Evolutionary conservation across 2,797 vertebrate genomes (phyloP).

Genomic region (Siniperca obscura): DNA sequence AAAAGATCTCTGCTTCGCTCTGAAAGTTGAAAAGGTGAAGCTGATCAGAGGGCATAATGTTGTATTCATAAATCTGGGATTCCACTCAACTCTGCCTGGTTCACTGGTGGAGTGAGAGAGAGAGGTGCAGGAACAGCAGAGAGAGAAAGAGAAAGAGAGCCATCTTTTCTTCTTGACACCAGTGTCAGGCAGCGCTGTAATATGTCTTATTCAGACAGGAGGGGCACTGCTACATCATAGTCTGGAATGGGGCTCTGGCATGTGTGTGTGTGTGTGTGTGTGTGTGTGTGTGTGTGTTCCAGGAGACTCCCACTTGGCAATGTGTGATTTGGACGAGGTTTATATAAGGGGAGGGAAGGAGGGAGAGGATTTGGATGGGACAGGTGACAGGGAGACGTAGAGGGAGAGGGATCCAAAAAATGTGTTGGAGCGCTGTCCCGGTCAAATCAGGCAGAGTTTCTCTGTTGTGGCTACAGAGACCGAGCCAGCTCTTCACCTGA

Average conservation of each 20-base stretch:
- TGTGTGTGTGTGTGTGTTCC: constrained; percentile 55
- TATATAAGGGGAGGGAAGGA: constrained; percentile 44
- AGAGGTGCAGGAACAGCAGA: constrained; percentile 19
- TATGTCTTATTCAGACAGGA: constrained; percentile 70
- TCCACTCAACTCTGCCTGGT: constrained; percentile 29
- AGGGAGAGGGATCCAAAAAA: constrained; percentile 70
- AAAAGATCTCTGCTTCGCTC: constrained; percentile 20
- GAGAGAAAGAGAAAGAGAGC: constrained; percentile 30
- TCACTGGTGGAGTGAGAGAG: constrained; percentile 18
- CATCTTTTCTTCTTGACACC: constrained; percentile 33
- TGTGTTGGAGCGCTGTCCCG: constrained; percentile 70
- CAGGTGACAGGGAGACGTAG: constrained; percentile 41
- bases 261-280: constrained; percentile 40
- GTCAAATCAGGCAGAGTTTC: constrained; percentile 64
- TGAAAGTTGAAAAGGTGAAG: constrained; percentile 49
- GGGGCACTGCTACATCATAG: constrained; percentile 66
- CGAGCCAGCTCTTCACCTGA: constrained; percentile 65
- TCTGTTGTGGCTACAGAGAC: constrained; percentile 59
- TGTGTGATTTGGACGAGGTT: constrained; percentile 69
- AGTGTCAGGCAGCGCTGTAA: constrained; percentile 59
- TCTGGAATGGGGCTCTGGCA: constrained; percentile 49
- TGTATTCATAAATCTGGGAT: constrained; percentile 45
- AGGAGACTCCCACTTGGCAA: constrained; percentile 78
- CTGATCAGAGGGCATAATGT: constrained; percentile 47
- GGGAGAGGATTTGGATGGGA: constrained; percentile 51